Conservation (phyloP, 2,888 invertebrate species). For the Polyommatus icarus region DNA sequence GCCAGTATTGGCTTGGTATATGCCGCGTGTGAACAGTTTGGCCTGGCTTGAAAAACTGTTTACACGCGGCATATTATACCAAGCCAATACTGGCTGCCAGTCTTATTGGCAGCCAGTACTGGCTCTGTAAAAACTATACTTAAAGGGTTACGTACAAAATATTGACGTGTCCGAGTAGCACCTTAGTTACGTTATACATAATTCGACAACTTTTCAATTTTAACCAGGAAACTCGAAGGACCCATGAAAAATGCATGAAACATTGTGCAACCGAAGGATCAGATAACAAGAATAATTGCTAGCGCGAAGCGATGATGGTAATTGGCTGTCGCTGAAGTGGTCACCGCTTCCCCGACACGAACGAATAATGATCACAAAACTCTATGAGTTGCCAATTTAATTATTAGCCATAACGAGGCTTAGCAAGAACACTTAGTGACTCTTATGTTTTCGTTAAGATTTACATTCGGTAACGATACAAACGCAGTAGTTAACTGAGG, state of each 20-base stretch:
- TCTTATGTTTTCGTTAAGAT: no score
- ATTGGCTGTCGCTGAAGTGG: constrained; percentile 28
- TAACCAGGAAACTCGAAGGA: not conserved
- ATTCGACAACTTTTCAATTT: not conserved
- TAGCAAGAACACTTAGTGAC: not conserved
- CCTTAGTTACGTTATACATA: not conserved
- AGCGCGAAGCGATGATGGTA: constrained; percentile 2
- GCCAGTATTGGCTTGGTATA: no score
- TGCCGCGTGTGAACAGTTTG: no score
- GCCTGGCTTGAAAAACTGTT: no score
- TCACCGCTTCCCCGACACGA: not conserved
- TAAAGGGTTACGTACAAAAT: not conserved
- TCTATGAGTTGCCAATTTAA: constrained; percentile 8
- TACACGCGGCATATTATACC: no score
- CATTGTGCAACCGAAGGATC: not conserved
- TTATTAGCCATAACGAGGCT: not conserved
- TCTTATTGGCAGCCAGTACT: no score
- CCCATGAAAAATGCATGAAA: constrained; percentile 11
- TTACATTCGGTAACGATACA: no score
- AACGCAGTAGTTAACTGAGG: no score
- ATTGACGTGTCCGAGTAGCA: not conserved
- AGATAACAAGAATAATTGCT: constrained; percentile 21
- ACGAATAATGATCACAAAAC: constrained; percentile 9
- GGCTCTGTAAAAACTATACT: no score
- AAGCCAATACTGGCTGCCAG: no score